These are phyloP conservation scores for Diplodus sargus DNA, from an alignment of 2,797 vertebrate species.

Conservation along the genomic window DNA sequence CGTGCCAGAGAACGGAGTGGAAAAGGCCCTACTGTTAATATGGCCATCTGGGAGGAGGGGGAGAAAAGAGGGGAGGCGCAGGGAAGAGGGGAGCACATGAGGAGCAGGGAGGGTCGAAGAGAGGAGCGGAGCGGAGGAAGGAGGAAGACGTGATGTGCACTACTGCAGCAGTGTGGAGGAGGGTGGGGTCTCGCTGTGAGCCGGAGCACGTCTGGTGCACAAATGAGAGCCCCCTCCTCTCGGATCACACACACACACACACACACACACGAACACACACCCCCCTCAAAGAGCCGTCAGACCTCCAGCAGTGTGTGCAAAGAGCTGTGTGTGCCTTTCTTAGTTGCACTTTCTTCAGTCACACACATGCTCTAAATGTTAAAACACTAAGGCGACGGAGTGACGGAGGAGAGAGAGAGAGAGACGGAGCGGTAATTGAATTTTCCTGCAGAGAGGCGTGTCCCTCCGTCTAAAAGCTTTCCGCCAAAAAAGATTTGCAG, in stretches of 20 bases:
- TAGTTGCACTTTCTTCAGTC: neutral
- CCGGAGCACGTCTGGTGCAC: constrained; percentile 65
- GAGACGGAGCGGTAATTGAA: constrained; percentile 18
- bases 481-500: constrained; percentile 21
- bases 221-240: constrained; percentile 38
- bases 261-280: neutral
- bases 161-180: constrained; percentile 75
- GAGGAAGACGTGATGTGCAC: constrained; percentile 63
- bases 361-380: neutral
- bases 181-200: constrained; percentile 73
- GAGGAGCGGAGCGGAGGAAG: constrained; percentile 27
- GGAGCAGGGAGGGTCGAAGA: constrained; percentile 1
- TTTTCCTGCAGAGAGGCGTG: constrained; percentile 59
- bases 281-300: neutral
- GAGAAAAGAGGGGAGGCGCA: constrained; percentile 22
- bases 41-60: constrained; percentile 66
- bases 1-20: constrained; percentile 58
- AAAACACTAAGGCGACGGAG: constrained; percentile 14
- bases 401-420: neutral
- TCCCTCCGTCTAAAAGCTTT: constrained; percentile 35
- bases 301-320: neutral
- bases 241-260: constrained; percentile 15
- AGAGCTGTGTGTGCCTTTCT: constrained; percentile 16
- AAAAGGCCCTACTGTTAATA: constrained; percentile 61
- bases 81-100: constrained; percentile 1